Percentiles rank a stretch among this genome's conserved stretches.
phyloP scores from a whole-genome alignment of 2,113 vertebrate genomes.

The Bostrychus sinensis region DNA sequence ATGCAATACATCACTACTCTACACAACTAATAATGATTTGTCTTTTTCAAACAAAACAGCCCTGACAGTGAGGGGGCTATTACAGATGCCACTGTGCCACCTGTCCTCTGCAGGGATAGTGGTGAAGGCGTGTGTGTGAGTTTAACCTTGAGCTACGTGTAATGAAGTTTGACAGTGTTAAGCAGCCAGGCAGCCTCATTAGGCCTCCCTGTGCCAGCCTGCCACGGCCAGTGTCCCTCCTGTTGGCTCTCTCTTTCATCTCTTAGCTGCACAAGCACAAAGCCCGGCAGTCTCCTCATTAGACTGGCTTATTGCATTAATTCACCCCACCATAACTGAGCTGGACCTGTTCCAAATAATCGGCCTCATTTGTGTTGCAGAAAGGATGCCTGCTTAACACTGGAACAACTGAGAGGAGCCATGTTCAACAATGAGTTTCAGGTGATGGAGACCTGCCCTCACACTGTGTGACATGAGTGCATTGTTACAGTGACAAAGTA shows the following conservation, averaged over 20 bases:
- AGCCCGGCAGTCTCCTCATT: conserved; percentile 70
- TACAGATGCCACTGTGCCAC: conserved; percentile 44
- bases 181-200: conserved; percentile 64
- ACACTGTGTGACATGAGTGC: conserved; percentile 14
- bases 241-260: conserved; percentile 68
- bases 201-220: conserved; percentile 46
- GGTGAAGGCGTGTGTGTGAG: conserved; percentile 31
- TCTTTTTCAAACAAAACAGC: conserved; percentile 23
- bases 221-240: conserved; percentile 54
- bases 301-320: conserved; percentile 61
- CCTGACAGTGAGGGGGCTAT: conserved; percentile 25
- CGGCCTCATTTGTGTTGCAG: conserved; percentile 34
- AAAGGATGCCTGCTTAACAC: conserved; percentile 29
- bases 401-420: conserved; percentile 18
- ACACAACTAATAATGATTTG: conserved; percentile 38
- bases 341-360: conserved; percentile 60
- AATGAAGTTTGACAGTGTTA: conserved; percentile 61
- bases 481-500: conserved; percentile 26
- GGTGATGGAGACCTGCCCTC: conserved; percentile 30
- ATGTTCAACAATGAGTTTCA: conserved; percentile 37
- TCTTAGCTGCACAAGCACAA: conserved; percentile 55
- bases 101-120: conserved; percentile 45
- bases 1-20: conserved; percentile 21
- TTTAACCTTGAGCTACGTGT: conserved; percentile 55
- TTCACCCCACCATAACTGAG: conserved; percentile 51